Conservation (phyloP, 2,888 invertebrate species). For the Thysanoteuthis rhombus region DNA sequence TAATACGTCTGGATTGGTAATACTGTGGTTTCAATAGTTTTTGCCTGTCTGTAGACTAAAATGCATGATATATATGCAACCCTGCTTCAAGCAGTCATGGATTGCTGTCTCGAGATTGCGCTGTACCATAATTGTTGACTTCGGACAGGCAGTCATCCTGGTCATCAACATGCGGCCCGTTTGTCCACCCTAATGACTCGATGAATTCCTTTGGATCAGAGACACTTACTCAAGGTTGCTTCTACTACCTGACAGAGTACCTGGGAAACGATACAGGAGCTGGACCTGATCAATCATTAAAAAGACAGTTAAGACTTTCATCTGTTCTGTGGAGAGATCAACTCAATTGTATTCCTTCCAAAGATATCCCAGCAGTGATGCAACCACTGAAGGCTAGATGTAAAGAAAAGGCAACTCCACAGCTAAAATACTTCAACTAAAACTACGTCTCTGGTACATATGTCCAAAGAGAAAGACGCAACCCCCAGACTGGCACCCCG, state of each 20-base stretch:
- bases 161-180: background rate
- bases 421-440: background rate
- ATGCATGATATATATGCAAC: background rate
- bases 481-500: too few species aligned
- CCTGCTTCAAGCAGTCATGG: background rate
- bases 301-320: constrained; percentile 21
- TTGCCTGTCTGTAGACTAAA: constrained; percentile 24
- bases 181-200: too few species aligned
- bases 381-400: background rate
- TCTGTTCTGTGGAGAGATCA: constrained; percentile 15
- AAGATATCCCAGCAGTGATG: background rate
- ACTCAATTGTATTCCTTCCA: constrained; percentile 29
- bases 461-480: too few species aligned
- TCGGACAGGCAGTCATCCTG: background rate
- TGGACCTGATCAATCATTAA: background rate
- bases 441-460: too few species aligned
- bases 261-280: constrained; percentile 26
- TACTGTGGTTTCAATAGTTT: background rate
- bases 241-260: constrained; percentile 31
- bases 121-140: constrained; percentile 12
- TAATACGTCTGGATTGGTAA: constrained; percentile 21
- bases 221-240: background rate
- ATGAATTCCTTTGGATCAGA: background rate
- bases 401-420: background rate
- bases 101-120: background rate